A percentile compares a stretch with the other conserved stretches of the same genome.
Evolutionary conservation across 2,797 vertebrate genomes (phyloP).

Genomic region (Amphiprion clarkii): DNA sequence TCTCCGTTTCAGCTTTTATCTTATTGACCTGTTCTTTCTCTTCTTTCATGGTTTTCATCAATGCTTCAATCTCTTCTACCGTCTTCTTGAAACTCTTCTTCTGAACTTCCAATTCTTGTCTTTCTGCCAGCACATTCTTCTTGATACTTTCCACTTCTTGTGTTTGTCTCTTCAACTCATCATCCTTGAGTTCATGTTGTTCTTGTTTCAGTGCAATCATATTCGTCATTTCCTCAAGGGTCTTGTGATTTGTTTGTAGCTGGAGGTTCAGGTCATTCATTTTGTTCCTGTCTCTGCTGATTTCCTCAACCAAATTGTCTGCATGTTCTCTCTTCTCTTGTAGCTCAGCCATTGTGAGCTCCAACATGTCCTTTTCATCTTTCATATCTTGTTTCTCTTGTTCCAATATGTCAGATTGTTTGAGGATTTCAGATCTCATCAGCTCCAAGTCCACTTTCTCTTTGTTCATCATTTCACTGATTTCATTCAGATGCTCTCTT

Average conservation of each 20-base stretch:
- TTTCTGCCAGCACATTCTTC: neutral
- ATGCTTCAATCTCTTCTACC: slow-evolving; percentile 6
- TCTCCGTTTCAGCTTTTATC: neutral
- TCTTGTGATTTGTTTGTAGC: neutral
- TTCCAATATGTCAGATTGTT: slow-evolving; percentile 4
- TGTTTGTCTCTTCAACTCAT: neutral
- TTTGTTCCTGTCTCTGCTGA: neutral
- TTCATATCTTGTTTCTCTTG: slow-evolving; percentile 20
- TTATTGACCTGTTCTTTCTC: neutral
- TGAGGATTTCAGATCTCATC: neutral
- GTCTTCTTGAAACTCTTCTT: neutral
- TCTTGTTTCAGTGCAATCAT: neutral
- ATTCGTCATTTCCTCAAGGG: neutral
- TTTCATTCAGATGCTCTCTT: neutral
- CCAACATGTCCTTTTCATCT: neutral
- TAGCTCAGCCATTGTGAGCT: neutral
- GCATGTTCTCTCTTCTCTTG: neutral
- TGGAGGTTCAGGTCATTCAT: neutral
- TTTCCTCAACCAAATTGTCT: neutral
- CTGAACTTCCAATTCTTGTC: slow-evolving; percentile 7
- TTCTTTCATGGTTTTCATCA: neutral
- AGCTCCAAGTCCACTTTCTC: slow-evolving; percentile 12
- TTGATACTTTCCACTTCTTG: neutral
- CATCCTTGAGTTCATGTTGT: neutral
- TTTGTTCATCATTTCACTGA: neutral